These are phyloP conservation scores for Tyria jacobaeae DNA, from an alignment of 2,888 invertebrate genomes.

Conservation along the genomic window DNA sequence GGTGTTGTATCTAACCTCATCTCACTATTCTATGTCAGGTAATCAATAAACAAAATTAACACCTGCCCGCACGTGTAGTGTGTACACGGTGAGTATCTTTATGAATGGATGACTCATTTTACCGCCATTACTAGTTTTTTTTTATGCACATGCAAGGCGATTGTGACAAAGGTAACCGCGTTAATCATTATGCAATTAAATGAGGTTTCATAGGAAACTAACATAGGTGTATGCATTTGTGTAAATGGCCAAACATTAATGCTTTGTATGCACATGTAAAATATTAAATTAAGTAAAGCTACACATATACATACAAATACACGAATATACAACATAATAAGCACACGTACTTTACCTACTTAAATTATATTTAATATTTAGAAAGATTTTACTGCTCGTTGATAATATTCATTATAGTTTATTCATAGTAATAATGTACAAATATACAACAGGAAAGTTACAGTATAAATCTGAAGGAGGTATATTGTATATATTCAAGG, in stretches of 20 bases:
- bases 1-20: background rate
- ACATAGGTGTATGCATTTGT: background rate
- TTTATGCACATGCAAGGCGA: constrained; percentile 28
- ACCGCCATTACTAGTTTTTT: constrained; percentile 54
- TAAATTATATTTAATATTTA: background rate
- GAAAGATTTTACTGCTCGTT: background rate
- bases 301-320: too few relatives aligned
- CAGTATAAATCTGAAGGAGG: background rate
- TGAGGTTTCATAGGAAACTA: constrained; percentile 15
- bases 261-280: too few relatives aligned
- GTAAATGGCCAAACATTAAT: too few relatives aligned
- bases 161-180: constrained; percentile 30
- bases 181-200: constrained; percentile 36
- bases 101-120: constrained; percentile 66
- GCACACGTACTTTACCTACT: too few relatives aligned
- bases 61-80: constrained; percentile 40
- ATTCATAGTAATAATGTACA: background rate
- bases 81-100: constrained; percentile 46
- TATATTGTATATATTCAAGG: background rate
- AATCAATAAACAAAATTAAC: constrained; percentile 45
- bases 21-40: background rate
- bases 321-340: too few relatives aligned
- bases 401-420: background rate
- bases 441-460: background rate
- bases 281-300: too few relatives aligned